Percentiles rank a stretch among this genome's conserved stretches.
Conservation (phyloP, 2,888 invertebrate species). For the Tenthredo amoena region DNA sequence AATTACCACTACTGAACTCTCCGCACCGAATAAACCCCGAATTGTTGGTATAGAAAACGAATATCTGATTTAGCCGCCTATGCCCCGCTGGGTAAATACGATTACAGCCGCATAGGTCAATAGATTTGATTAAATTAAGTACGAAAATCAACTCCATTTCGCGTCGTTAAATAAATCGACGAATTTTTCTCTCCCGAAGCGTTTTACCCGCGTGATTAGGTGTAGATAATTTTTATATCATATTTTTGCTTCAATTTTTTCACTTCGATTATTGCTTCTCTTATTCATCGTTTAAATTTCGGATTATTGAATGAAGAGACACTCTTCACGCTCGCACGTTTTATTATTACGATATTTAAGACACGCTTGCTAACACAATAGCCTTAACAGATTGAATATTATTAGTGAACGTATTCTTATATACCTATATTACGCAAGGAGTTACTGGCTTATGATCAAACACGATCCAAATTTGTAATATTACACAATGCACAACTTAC, state of each 20-base stretch:
- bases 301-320: not conserved
- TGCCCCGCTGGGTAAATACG: slow-evolving; percentile 25
- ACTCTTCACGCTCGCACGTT: not conserved
- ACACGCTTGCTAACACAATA: slow-evolving; percentile 22
- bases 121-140: slow-evolving; percentile 45
- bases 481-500: slow-evolving; percentile 33
- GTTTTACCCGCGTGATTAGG: not conserved
- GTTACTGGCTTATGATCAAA: slow-evolving; percentile 29
- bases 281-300: not conserved
- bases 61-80: slow-evolving; percentile 23
- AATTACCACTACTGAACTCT: slow-evolving; percentile 17
- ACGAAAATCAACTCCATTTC: slow-evolving; percentile 41
- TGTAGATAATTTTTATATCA: not conserved
- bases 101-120: slow-evolving; percentile 44
- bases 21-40: slow-evolving; percentile 26
- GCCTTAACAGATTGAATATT: slow-evolving; percentile 24
- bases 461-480: slow-evolving; percentile 38
- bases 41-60: slow-evolving; percentile 30
- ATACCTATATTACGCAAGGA: slow-evolving; percentile 21
- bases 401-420: not conserved
- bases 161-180: not conserved
- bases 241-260: not conserved
- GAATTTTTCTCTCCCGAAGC: not conserved
- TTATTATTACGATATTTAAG: not conserved
- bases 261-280: not conserved